phyloP scores from a whole-genome alignment of 2,888 invertebrate genomes.

The Subacronicta megacephala region DNA sequence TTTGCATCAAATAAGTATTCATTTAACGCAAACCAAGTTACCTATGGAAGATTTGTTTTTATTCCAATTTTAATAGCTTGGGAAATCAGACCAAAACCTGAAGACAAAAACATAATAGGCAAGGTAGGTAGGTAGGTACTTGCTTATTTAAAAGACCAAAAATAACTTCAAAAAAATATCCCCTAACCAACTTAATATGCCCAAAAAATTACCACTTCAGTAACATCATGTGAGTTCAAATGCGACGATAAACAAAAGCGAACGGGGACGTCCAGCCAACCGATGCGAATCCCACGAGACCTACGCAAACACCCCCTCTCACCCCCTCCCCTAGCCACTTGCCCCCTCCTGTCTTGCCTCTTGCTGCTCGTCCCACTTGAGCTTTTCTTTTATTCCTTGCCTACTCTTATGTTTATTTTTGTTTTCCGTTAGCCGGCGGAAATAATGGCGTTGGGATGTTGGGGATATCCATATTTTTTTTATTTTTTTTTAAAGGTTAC shows the following conservation, averaged over 20 bases:
- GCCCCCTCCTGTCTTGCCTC: slow-evolving; percentile 64
- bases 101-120: slow-evolving; percentile 1
- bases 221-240: slow-evolving; percentile 72
- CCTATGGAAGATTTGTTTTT: too few relatives aligned
- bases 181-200: slow-evolving; percentile 16
- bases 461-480: slow-evolving; percentile 58
- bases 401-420: slow-evolving; percentile 88
- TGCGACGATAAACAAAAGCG: slow-evolving; percentile 80
- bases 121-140: too few relatives aligned
- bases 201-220: slow-evolving; percentile 62
- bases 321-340: slow-evolving; percentile 48
- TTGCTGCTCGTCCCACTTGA: slow-evolving; percentile 85
- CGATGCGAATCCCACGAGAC: slow-evolving; percentile 66
- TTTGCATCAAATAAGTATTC: too few relatives aligned
- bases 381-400: slow-evolving; percentile 86
- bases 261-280: slow-evolving; percentile 64
- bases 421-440: slow-evolving; percentile 87
- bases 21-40: too few relatives aligned
- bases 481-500: too few relatives aligned
- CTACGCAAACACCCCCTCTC: slow-evolving; percentile 60
- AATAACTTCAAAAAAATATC: slow-evolving; percentile 8
- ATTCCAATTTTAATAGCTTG: too few relatives aligned
- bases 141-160: slow-evolving; percentile 5
- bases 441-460: slow-evolving; percentile 79
- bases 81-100: too few relatives aligned